A percentile compares a stretch with the other conserved stretches of the same genome.
Conservation (phyloP, 2,888 invertebrate genomes). For the Onthophagus sagittarius region DNA sequence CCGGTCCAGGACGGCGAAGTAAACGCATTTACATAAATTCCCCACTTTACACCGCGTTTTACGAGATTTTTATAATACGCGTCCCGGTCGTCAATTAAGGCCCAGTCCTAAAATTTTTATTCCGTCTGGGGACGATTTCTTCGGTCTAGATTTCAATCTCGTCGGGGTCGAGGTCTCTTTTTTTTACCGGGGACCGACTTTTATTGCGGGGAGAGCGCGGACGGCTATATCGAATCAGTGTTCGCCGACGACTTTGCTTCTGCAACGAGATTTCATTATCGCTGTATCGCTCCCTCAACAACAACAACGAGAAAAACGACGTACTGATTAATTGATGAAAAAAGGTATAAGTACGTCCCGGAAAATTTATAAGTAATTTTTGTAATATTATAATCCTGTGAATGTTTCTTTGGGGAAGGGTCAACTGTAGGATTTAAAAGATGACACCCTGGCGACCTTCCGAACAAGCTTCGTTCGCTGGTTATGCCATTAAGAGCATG, state of each 20-base stretch:
- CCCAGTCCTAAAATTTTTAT: conserved; percentile 11
- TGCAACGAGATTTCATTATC: conserved; percentile 13
- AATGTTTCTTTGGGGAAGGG: background rate
- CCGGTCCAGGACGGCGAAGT: background rate
- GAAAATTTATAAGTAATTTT: no score
- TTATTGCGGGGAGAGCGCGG: conserved; percentile 5
- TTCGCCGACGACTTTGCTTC: background rate
- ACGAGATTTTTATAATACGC: conserved; percentile 12
- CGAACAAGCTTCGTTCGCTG: background rate
- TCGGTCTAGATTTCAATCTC: conserved; percentile 11
- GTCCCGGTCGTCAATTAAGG: conserved; percentile 9
- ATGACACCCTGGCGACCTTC: background rate
- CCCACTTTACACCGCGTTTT: conserved; percentile 1
- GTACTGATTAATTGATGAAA: background rate
- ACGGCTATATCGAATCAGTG: conserved; percentile 6
- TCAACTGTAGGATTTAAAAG: background rate
- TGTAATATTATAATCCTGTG: background rate
- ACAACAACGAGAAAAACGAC: background rate
- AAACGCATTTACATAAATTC: conserved; percentile 10
- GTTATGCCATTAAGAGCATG: background rate
- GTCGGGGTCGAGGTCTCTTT: background rate
- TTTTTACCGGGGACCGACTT: conserved; percentile 4
- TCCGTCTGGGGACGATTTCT: conserved; percentile 9
- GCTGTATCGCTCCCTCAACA: background rate
- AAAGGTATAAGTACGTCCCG: no score